These are phyloP conservation scores for Grus americana DNA, from an alignment of 2,113 vertebrate species.

Conservation along the genomic window DNA sequence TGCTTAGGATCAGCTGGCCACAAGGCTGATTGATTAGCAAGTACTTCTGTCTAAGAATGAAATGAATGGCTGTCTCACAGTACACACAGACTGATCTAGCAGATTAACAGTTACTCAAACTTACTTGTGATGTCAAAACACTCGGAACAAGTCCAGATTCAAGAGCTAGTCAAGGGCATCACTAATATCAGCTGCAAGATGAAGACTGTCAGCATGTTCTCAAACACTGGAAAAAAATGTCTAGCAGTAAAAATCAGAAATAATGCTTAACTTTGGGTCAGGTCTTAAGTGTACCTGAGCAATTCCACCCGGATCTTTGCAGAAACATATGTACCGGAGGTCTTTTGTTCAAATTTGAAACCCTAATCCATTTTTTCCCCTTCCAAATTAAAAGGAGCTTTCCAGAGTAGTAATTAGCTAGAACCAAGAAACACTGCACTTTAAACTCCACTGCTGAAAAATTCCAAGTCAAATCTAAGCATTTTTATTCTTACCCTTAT, in stretches of 20 bases:
- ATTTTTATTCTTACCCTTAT: background rate
- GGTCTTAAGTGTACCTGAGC: background rate
- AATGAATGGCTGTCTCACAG: background rate
- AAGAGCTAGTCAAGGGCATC: background rate
- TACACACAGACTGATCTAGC: background rate
- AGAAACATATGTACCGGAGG: background rate
- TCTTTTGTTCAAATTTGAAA: background rate
- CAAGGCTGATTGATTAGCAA: background rate
- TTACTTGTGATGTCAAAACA: background rate
- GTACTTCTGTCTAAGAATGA: background rate
- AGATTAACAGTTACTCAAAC: background rate
- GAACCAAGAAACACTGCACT: background rate
- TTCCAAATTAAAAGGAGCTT: background rate
- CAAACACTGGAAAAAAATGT: background rate
- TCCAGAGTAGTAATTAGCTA: background rate
- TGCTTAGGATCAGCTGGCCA: background rate
- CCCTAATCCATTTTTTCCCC: background rate
- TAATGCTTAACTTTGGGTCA: background rate
- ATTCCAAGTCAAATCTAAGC: background rate
- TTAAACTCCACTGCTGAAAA: background rate
- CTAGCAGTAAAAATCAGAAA: background rate
- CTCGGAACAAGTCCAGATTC: background rate
- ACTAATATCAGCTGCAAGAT: background rate
- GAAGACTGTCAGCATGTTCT: background rate
- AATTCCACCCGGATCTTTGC: background rate